Base-by-base conservation (phyloP, 2,888 invertebrate species). In the Polietes domitor region DNA sequence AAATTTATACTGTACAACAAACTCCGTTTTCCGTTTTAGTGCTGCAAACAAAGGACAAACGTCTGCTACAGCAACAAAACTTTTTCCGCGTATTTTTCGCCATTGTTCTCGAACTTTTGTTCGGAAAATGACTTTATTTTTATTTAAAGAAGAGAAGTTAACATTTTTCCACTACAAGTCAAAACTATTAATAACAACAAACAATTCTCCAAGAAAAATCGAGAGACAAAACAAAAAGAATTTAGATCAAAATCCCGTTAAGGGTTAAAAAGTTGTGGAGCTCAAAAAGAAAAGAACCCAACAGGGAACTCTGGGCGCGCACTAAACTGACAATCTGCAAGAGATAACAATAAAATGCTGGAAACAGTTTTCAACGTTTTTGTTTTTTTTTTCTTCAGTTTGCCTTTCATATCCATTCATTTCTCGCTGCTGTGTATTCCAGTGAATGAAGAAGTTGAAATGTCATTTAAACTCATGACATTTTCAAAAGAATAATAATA, bases 391-490 rank as follows among this genome's bases (percentile, higher is more conserved):
- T 26, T 12, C 15, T 26, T 15, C 26, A 26, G 24, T 58, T n/a
- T 6, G 47, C 12, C 12, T 47, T 47, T 47, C 47, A 47, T 47
- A 26, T 24, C 24, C 26, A 58, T 58, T 24, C 58, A 58, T 58
- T 58, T 58, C 24, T 26, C 12, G 50, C n/a, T n/a, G 32, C 32
- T 32, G 6, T 50, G 17, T 58, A 26, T 24, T 5, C 9, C 12
- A 10, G 1, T 24, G 26, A 12, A 47, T 24, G 15, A 10, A 10
- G 9, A 72, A 72, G 72, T 72, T 72, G 41, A 72, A 72, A 58
- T 72, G 72, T 58, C 55, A 72, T 55, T 72, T 72, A 41, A 72
- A 58, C 55, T 72, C 41, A 41, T 72, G 72, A 58, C 72, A 68
- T 26, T 47, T 50, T 47, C 47, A 70, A 70, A 70, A 70, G 70